Conservation (phyloP, 2,113 vertebrate species). For the Bostrychus sinensis region DNA sequence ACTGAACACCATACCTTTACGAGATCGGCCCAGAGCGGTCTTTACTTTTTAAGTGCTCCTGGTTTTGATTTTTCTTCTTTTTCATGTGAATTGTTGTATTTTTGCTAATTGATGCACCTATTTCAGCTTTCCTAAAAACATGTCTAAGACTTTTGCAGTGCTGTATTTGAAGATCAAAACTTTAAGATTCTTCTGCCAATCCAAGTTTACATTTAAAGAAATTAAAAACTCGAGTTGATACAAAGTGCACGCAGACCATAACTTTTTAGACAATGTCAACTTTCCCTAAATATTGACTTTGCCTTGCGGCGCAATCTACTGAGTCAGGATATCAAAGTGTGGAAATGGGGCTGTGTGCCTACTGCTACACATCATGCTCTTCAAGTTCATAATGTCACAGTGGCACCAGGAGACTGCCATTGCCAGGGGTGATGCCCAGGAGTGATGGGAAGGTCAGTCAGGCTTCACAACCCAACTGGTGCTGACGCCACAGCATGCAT, state of each 20-base stretch:
- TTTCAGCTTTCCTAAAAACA: too few species aligned
- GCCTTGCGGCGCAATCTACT: constrained; percentile 12
- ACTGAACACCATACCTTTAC: too few species aligned
- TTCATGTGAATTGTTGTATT: too few species aligned
- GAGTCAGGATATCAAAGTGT: constrained; percentile 43
- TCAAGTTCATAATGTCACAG: constrained; percentile 73
- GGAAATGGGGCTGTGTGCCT: constrained; percentile 54
- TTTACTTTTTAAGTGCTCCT: too few species aligned
- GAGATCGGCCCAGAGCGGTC: too few species aligned
- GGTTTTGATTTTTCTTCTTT: too few species aligned
- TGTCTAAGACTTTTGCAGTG: not conserved
- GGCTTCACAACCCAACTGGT: constrained; percentile 66
- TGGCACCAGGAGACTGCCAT: constrained; percentile 71
- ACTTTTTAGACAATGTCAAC: constrained; percentile 5
- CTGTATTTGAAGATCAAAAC: not conserved
- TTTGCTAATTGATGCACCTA: too few species aligned
- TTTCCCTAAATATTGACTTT: constrained; percentile 24
- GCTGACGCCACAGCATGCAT: constrained; percentile 68
- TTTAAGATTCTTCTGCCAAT: not conserved
- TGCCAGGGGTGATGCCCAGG: constrained; percentile 75
- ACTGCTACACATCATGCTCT: constrained; percentile 68
- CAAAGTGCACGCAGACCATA: not conserved
- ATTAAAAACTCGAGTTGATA: not conserved
- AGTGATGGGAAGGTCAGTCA: constrained; percentile 72
- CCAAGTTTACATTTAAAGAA: not conserved